phyloP scores from a whole-genome alignment of 2,113 vertebrate genomes.

The Psettodes erumei region DNA sequence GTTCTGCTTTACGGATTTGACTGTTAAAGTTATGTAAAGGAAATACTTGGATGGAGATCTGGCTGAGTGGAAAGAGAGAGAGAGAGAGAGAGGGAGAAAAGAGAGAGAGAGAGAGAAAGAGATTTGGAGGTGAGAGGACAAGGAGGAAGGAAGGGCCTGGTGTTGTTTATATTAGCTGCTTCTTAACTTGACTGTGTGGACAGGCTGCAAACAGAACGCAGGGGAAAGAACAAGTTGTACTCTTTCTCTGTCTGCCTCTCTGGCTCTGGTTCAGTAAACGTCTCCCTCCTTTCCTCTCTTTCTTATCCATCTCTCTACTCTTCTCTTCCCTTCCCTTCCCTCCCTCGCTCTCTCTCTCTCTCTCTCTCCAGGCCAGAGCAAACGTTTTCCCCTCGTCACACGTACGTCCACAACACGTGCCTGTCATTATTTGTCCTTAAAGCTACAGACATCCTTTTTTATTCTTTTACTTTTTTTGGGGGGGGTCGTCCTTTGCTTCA shows the following conservation, averaged over 20 bases:
- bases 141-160: constrained; percentile 31
- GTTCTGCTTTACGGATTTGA: constrained; percentile 19
- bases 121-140: constrained; percentile 3
- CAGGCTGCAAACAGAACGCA: constrained; percentile 66
- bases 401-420: constrained; percentile 42
- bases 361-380: constrained; percentile 28
- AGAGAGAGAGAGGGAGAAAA: constrained; percentile 3
- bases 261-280: constrained; percentile 60
- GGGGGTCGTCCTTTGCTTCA: constrained; percentile 69
- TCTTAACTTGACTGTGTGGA: constrained; percentile 68
- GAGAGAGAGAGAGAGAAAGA: neutral
- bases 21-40: constrained; percentile 18
- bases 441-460: constrained; percentile 69
- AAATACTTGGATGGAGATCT: constrained; percentile 17
- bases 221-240: constrained; percentile 77
- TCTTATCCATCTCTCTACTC: constrained; percentile 27
- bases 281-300: constrained; percentile 44
- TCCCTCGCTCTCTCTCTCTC: constrained; percentile 9
- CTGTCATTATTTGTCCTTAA: constrained; percentile 86
- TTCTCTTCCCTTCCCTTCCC: constrained; percentile 13
- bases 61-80: neutral
- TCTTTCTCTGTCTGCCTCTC: constrained; percentile 60
- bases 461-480: neutral
- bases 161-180: constrained; percentile 73
- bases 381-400: constrained; percentile 49